phyloP scores from a whole-genome alignment of 1,140 invertebrate genomes.

The Rhagoletis pomonella region DNA sequence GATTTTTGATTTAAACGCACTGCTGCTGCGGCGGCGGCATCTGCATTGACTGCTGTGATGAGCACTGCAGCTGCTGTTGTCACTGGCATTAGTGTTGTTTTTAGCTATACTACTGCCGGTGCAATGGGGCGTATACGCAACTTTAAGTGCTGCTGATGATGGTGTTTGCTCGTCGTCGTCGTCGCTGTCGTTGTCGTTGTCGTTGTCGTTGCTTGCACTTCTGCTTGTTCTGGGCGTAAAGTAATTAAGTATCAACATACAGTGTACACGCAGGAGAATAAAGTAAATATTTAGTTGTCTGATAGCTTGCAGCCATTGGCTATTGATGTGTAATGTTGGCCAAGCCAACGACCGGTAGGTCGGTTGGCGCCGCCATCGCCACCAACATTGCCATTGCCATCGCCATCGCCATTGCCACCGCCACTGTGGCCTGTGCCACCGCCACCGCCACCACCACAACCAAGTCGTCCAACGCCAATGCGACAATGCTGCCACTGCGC shows the following conservation, averaged over 20 bases:
- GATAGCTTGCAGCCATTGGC: constrained; percentile 55
- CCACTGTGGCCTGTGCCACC: neutral
- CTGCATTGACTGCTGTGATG: constrained; percentile 54
- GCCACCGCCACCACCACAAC: neutral
- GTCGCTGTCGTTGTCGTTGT: neutral
- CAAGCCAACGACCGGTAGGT: neutral
- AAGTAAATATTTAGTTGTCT: constrained; percentile 63
- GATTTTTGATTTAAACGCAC: neutral
- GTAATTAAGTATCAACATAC: constrained; percentile 62
- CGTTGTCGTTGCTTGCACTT: neutral
- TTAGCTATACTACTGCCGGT: neutral
- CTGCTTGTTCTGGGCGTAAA: neutral
- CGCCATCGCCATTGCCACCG: neutral
- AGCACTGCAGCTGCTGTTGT: constrained; percentile 5
- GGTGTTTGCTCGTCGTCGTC: neutral
- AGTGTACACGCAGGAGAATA: constrained; percentile 57
- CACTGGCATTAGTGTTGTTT: constrained; percentile 6
- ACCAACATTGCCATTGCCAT: too few species aligned
- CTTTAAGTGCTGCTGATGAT: constrained; percentile 27
- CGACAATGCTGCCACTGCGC: neutral
- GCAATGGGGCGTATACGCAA: constrained; percentile 52
- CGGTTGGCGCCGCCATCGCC: neutral
- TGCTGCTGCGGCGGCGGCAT: constrained; percentile 1
- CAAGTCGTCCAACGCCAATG: neutral
- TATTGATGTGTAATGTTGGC: neutral